Evolutionary conservation across 2,888 invertebrate genomes (phyloP), one percentile per base, ranked within the genome.

Genomic region (Drosophila fulvimacula): DNA sequence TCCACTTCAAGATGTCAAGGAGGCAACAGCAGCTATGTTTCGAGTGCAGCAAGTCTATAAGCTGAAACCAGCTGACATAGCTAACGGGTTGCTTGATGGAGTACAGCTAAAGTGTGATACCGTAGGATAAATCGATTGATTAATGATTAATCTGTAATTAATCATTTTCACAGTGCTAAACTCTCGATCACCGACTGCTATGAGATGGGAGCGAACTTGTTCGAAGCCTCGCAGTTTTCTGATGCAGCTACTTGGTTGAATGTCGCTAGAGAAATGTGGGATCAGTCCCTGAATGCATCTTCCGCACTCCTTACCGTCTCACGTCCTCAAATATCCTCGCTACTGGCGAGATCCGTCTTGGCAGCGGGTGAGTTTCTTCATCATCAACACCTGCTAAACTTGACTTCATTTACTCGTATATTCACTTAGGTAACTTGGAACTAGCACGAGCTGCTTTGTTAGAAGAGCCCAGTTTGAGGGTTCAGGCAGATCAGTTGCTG

Each of bases 181-280:
- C 56, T 85, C 0, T 57, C 79, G 6, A 19, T 57, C 2, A 15
- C 74, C 6, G 82, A 83, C 11, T 79, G 79, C 30, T 78, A 42
- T 46, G 61, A 52, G 9, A 19, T 82, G 17, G 84, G 67, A 0
- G 34, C 38, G n/a, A 9, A 56, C 3, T 55, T 61, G 32, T 80
- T 70, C 9, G 13, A 51, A 6, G 17, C 24, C 32, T 17, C 13
- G 3, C 17, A 56, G 2, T 67, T 42, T 30, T 0, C 0, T 0
- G 21, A 17, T 6, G 74, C 84, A 10, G 6, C 7, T 1, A 0
- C 52, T 0, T 84, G 82, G 80, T 34, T 82, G 1, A 1, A 0
- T 0, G 52, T 41, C 2, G 61, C 67, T 0, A 24, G 15, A 5
- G 7, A 53, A 0, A 27, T 61, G 15, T 49, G 66, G 42, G n/a